phyloP scores from a whole-genome alignment of 2,888 invertebrate genomes.

The Meganola albula region DNA sequence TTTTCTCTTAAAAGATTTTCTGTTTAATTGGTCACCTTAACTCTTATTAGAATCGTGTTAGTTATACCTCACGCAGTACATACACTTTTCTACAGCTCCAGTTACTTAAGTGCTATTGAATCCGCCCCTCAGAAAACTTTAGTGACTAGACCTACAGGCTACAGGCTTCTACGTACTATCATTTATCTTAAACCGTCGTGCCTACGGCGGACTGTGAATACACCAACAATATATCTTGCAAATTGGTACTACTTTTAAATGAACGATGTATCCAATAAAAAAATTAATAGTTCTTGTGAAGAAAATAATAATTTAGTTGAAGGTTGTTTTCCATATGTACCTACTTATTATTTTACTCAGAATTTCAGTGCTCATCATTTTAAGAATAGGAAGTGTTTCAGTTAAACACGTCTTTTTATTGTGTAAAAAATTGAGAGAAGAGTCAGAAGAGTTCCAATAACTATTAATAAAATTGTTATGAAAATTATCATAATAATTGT shows the following conservation, averaged over 20 bases:
- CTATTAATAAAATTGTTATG: too few relatives aligned
- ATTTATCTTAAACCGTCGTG: constrained; percentile 28
- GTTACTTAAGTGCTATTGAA: too few relatives aligned
- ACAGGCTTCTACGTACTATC: constrained; percentile 7
- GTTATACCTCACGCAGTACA: too few relatives aligned
- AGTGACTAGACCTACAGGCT: constrained; percentile 10
- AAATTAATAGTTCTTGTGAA: neutral
- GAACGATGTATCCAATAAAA: neutral
- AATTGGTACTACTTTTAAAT: constrained; percentile 25
- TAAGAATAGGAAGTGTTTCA: too few relatives aligned
- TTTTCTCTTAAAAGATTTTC: too few relatives aligned
- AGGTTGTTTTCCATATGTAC: neutral
- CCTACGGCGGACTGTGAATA: constrained; percentile 25
- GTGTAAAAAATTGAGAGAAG: too few relatives aligned
- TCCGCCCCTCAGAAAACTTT: constrained; percentile 1
- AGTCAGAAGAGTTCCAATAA: too few relatives aligned
- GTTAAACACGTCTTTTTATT: too few relatives aligned
- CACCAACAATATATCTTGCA: constrained; percentile 16
- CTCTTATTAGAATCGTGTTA: too few relatives aligned
- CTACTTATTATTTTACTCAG: neutral
- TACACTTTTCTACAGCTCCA: too few relatives aligned
- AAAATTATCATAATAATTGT: constrained; percentile 13
- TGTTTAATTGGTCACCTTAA: too few relatives aligned
- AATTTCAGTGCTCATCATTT: too few relatives aligned
- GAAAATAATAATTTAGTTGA: neutral